Base-by-base conservation (phyloP, 2,797 vertebrate genomes). In the Leuciscus waleckii region DNA sequence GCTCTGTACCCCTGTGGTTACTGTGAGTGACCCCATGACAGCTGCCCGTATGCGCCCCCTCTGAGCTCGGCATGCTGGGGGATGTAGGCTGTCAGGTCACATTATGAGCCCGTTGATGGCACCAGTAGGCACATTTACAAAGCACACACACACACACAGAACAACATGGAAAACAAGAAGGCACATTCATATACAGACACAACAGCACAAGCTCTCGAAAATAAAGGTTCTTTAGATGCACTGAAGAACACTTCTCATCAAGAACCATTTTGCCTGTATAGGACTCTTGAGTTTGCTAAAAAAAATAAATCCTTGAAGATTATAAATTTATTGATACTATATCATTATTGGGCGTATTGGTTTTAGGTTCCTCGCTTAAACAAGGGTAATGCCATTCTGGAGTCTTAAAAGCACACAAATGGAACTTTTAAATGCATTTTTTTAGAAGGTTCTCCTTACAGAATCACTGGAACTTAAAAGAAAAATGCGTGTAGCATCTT, bases 41-140 rank as follows among this genome's bases (percentile, higher is more conserved):
- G 88, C 88, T 88, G 83, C 79, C 82, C 51, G 83, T 63, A 84
- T 82, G 83, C 61, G 56, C 76, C 81, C 77, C 85, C 63, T 85
- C 76, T 76, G 88, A 87, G 89, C 82, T 63, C 73, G 76, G 86
- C 88, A 90, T 90, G 87, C 81, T 84, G 86, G 88, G 88, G 89
- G 81, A 81, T 90, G 90, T 85, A 89, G 88, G 88, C 78, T 91
- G 90, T 91, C 91, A 90, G 85, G 86, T 90, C 84, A 86, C 83
- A 90, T 91, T 89, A 90, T 74, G 41, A 86, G 70, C 58, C 56
- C 7, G 49, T 79, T 81, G 81, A 88, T 26, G 23, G 70, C 74
- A 86, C 82, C 82, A 75, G 56, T 43, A 89, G 87, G 82, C 78
- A 87, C 80, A 69, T 56, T 85, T 68, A 61, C 58, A 85, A 58